Conservation (phyloP, 2,888 invertebrate genomes). For the Peribatodes rhomboidaria region DNA sequence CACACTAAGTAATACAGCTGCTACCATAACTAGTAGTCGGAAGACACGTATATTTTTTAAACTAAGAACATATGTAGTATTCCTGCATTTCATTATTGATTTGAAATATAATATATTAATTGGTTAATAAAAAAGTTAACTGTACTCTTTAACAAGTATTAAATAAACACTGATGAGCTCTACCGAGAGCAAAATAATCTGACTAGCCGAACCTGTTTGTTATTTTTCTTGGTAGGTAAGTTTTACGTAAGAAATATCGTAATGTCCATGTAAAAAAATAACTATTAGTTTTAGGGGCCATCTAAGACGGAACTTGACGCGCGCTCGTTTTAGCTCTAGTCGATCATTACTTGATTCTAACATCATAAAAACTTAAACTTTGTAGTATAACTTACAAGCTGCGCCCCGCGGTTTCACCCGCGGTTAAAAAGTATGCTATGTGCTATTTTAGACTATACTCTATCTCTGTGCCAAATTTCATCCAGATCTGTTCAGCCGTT, state of each 20-base stretch:
- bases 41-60: neutral
- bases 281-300: neutral
- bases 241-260: neutral
- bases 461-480: too few relatives aligned
- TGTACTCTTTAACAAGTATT: neutral
- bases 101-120: too few relatives aligned
- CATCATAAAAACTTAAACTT: too few relatives aligned
- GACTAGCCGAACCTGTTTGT: constrained; percentile 1
- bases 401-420: too few relatives aligned
- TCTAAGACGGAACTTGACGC: too few relatives aligned
- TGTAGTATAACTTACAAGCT: too few relatives aligned
- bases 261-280: neutral
- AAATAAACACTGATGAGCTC: neutral
- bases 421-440: too few relatives aligned
- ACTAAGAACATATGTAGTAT: neutral
- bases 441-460: too few relatives aligned
- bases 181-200: neutral
- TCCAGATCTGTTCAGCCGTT: too few relatives aligned
- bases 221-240: neutral
- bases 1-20: neutral
- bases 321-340: too few relatives aligned
- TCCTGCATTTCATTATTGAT: neutral
- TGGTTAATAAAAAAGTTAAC: neutral
- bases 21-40: neutral
- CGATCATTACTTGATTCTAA: too few relatives aligned